Evolutionary conservation across 2,113 vertebrate species (phyloP).

Genomic region (Octodon degus): DNA sequence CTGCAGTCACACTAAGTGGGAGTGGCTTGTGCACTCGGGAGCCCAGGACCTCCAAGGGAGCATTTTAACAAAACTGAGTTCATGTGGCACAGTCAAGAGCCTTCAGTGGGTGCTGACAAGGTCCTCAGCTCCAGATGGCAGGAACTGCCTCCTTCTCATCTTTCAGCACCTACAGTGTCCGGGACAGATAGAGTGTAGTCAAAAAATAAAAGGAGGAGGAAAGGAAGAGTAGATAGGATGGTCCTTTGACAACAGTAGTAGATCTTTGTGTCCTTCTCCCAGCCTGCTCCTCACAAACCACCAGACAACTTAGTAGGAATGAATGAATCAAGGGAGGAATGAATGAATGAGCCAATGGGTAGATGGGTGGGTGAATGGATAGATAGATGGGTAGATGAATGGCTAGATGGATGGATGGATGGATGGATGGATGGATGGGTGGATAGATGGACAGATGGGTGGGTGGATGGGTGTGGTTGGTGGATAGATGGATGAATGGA

Average conservation of each 20-base stretch:
- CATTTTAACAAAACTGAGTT: not conserved
- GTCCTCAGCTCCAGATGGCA: no score
- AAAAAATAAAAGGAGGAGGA: not conserved
- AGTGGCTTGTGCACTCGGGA: not conserved
- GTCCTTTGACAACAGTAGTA: no score
- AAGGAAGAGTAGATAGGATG: no score
- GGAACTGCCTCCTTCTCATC: no score
- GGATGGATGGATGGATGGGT: not conserved
- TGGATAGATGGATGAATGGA: not conserved
- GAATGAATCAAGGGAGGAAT: not conserved
- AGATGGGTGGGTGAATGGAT: not conserved
- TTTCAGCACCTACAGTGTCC: no score
- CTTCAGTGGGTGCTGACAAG: rapidly evolving
- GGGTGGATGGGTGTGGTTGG: no score
- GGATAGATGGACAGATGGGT: not conserved
- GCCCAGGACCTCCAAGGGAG: no score
- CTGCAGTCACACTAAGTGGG: no score
- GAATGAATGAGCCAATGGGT: not conserved
- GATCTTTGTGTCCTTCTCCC: no score
- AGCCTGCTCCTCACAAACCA: not conserved
- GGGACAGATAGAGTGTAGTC: not conserved
- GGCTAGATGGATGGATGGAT: not conserved
- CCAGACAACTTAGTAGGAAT: not conserved
- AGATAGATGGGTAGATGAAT: not conserved
- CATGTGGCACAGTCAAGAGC: no score